phyloP scores from a whole-genome alignment of 2,797 vertebrate genomes.

The Manis crassicaudata region DNA sequence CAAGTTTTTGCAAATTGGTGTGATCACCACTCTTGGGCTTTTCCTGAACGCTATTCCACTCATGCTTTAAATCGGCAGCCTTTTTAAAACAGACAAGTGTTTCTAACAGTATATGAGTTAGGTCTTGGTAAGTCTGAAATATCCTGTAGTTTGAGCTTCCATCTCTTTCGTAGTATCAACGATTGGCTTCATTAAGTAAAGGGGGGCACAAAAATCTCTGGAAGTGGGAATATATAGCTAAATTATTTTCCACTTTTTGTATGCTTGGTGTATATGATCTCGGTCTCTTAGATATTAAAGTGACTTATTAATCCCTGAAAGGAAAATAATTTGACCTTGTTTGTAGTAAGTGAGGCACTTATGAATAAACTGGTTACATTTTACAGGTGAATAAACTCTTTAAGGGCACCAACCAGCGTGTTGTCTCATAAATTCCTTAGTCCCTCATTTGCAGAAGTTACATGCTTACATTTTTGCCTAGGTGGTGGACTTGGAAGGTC shows the following conservation, averaged over 20 bases:
- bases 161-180: background rate
- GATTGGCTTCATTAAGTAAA: background rate
- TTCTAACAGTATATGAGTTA: background rate
- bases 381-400: slow-evolving; percentile 46
- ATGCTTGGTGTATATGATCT: background rate
- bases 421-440: background rate
- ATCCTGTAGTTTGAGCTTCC: background rate
- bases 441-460: slow-evolving; percentile 23
- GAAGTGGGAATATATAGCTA: background rate
- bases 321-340: slow-evolving; percentile 38
- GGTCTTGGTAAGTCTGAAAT: background rate
- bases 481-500: background rate
- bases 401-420: background rate
- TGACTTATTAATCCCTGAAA: slow-evolving; percentile 22
- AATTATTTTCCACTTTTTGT: background rate
- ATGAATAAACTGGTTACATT: background rate
- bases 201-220: background rate
- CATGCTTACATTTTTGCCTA: background rate
- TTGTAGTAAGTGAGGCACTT: slow-evolving; percentile 17
- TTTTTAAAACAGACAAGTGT: background rate
- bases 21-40: background rate
- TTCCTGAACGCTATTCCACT: background rate
- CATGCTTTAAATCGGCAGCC: background rate
- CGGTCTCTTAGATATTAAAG: background rate
- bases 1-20: background rate